Evolutionary conservation across 2,888 invertebrate genomes (phyloP), one percentile per base, ranked within the genome.

Genomic region (Andrena dorsata): DNA sequence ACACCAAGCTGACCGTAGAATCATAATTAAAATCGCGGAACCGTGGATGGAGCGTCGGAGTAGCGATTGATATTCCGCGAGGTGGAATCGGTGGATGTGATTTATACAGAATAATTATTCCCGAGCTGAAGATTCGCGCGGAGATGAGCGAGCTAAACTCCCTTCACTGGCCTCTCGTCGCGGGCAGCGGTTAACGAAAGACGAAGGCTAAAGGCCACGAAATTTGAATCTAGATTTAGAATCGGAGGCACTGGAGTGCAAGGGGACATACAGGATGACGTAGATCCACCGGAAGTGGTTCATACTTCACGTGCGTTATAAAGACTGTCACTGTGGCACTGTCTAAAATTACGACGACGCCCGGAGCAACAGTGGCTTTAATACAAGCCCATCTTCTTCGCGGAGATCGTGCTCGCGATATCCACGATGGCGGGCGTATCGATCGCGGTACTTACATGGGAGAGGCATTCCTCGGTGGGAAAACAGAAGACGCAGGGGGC

Each of bases 241-340:
- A 89, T 89, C 89, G 79, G 88, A 88, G 88, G 82, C 88, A 82
- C 88, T 87, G 89, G 89, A 86, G 87, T 78, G 87, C 85, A 80
- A 83, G 88, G 87, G 88, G 89, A 86, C 81, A 81, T 74, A 86
- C 84, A 69, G 88, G 87, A 82, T 87, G 88, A 88, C 89, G 88
- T 89, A 86, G 87, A 82, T 86, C 89, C 87, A 89, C 88, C 88
- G 88, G 88, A 88, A 88, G 88, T 87, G 87, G 88, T 88, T 88
- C 88, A 88, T 88, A 88, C 88, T 89, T 88, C 88, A 88, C 88
- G 84, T 86, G 86, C 84, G 87, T 89, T 88, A 87, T 88, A 88
- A 88, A 87, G 88, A 88, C 88, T 88, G 88, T 88, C 88, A 89
- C 89, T 87, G 89, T 80, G 78, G 83, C 87, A 86, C 89, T 84